Evolutionary conservation across 2,797 vertebrate species (phyloP).

Genomic region (Huso huso): DNA sequence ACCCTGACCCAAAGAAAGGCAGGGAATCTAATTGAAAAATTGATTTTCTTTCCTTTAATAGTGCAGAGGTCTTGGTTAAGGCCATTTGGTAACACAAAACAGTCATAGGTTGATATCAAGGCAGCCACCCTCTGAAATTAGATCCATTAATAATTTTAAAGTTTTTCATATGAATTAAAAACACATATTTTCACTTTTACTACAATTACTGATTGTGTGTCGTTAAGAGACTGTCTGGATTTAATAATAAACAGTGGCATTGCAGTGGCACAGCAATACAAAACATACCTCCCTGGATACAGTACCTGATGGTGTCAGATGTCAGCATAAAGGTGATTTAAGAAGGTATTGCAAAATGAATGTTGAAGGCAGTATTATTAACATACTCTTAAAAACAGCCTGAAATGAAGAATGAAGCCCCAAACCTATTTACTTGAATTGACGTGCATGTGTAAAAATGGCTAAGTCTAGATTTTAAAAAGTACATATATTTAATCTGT

Average conservation of each 20-base stretch:
- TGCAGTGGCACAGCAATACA: background rate
- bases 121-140: background rate
- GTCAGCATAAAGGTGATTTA: background rate
- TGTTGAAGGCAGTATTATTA: background rate
- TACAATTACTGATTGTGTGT: background rate
- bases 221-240: background rate
- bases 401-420: no score
- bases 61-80: background rate
- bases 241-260: background rate
- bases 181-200: background rate
- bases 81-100: background rate
- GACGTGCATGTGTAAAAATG: no score
- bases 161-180: background rate
- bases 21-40: background rate
- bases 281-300: background rate
- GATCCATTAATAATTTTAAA: constrained; percentile 1
- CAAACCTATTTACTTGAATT: no score
- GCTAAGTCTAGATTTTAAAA: no score
- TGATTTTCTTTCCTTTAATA: background rate
- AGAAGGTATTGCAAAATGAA: background rate
- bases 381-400: no score
- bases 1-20: background rate
- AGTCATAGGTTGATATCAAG: background rate
- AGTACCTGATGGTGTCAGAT: background rate
- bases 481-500: no score